Conservation (phyloP, 2,797 vertebrate genomes). For the Carduelis carduelis region DNA sequence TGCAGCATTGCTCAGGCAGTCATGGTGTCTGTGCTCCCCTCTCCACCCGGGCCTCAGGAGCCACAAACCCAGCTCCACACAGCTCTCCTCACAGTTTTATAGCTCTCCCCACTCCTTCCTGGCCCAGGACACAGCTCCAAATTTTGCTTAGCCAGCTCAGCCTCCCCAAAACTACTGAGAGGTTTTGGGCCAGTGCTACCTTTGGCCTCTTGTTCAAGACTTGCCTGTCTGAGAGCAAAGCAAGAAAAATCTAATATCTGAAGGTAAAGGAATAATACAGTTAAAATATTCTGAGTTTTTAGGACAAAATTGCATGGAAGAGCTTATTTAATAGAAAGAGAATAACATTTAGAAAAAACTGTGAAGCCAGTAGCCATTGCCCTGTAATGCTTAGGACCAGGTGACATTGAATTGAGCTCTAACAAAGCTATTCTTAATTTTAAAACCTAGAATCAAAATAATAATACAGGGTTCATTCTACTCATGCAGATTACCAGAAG, state of each 20-base stretch:
- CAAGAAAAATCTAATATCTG: background rate
- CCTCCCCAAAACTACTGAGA: background rate
- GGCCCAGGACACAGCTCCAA: background rate
- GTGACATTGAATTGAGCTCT: background rate
- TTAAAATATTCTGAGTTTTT: background rate
- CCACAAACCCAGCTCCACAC: background rate
- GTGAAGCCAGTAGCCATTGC: background rate
- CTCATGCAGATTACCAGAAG: background rate
- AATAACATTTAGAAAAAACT: background rate
- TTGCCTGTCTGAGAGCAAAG: background rate
- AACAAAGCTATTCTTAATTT: background rate
- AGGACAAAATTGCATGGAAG: background rate
- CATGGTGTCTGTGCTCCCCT: rapidly evolving
- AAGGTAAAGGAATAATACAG: background rate
- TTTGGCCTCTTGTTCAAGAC: background rate
- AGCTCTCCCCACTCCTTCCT: background rate
- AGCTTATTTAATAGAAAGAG: background rate
- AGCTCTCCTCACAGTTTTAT: background rate
- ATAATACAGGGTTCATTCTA: background rate
- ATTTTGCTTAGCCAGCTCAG: background rate
- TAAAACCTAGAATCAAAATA: background rate
- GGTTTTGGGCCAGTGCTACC: rapidly evolving
- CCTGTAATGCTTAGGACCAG: background rate
- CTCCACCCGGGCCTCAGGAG: background rate
- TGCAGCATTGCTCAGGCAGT: background rate